Percentiles rank a stretch among this genome's conserved stretches.
Evolutionary conservation across 1,140 invertebrate species (phyloP).

Genomic region (Aphis gossypii): DNA sequence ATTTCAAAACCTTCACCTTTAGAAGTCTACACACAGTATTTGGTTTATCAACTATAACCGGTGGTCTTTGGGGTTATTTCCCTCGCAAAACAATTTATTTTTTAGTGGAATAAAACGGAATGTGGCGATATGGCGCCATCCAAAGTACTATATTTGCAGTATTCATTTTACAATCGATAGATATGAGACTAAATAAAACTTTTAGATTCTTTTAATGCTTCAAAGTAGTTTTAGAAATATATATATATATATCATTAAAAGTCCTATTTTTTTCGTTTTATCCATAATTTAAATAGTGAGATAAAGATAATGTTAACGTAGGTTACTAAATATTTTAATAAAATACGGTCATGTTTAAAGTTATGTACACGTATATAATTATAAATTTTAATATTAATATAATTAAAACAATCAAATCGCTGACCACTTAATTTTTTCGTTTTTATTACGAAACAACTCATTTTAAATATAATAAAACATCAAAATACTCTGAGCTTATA

Average conservation of each 20-base stretch:
- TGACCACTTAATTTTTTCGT: background rate
- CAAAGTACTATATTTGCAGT: background rate
- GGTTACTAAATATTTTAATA: too few species aligned
- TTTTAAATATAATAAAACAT: background rate
- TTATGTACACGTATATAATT: background rate
- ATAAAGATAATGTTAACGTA: too few species aligned
- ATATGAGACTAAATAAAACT: background rate
- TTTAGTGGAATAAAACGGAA: background rate
- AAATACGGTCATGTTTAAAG: background rate
- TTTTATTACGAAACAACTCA: background rate
- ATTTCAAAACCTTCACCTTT: background rate
- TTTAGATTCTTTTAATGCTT: background rate
- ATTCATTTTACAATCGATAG: background rate
- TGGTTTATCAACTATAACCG: background rate
- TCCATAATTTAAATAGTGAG: too few species aligned
- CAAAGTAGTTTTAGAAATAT: too few species aligned
- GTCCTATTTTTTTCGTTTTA: too few species aligned
- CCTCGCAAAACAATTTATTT: background rate
- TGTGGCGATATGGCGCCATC: background rate
- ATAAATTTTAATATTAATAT: background rate
- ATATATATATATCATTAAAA: too few species aligned
- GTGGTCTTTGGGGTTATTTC: background rate
- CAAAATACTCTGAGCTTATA: background rate
- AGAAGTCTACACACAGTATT: background rate
- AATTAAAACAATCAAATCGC: background rate